Evolutionary conservation across 2,888 invertebrate genomes (phyloP), one percentile per base, ranked within the genome.

Genomic region (Eristalis arbustorum): DNA sequence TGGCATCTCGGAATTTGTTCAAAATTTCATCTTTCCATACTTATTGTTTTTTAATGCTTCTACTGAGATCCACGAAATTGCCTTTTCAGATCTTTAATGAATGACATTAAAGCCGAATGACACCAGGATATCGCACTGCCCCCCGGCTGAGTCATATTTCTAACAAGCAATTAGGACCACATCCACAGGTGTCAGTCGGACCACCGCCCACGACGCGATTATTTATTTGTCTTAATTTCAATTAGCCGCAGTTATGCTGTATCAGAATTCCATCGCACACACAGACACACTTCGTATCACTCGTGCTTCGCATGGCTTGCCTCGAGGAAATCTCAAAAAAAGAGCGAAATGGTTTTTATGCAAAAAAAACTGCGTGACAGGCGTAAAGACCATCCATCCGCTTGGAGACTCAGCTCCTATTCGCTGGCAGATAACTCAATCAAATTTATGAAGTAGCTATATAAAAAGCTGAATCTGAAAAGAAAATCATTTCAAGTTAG

Each of bases 361-460:
- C 34, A 37, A 4, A 57, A 57, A n/a, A 23, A 23, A 11, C 42
- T n/a, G 2, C n/a, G 25, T 23, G 25, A 28, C 59, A 25, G 59
- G 0, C 59, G 59, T n/a, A 3, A 25, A 59, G 25, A 59, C 25
- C 25, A 59, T 59, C 25, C 25, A 59, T 59, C 14, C 59, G 23
- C 76, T 34, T 8, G 28, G n/a, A 42, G n/a, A 34, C 5, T 34
- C 63, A 49, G 62, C 40, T 22, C 72, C 31, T 25, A 59, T 71
- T 69, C 40, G 57, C 40, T 63, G 63, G 28, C 63, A 40, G 57
- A 59, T 61, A 67, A 56, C 62, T 67, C 72, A 72, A 73, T 73
- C 74, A 80, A 80, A 80, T 80, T 69, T 68, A 80, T 74, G 63
- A 37, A 59, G 59, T 67, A n/a, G n/a, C n/a, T n/a, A 40, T 68